Percentiles rank a stretch among this genome's conserved stretches.
These are phyloP conservation scores for Ormia ochracea DNA, from an alignment of 2,888 invertebrate species.

Conservation along the genomic window DNA sequence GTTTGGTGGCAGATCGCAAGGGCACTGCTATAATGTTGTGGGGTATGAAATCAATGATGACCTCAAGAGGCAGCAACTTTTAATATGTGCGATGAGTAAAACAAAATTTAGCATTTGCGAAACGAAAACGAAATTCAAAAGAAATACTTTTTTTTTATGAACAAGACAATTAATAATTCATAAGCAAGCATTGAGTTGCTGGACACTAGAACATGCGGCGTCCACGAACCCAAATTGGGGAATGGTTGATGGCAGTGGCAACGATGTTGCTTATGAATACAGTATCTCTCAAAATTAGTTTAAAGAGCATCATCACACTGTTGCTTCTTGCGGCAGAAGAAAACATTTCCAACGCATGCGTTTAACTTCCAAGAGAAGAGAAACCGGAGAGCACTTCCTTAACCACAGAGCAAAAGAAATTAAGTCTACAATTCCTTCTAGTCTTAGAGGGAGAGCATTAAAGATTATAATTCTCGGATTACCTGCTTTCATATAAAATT, in stretches of 20 bases:
- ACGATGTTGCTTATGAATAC: constrained; percentile 4
- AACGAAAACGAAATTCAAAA: neutral
- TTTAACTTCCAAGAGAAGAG: neutral
- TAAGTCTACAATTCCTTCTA: constrained; percentile 27
- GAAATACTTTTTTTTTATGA: neutral
- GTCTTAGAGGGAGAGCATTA: constrained; percentile 6
- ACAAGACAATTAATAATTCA: constrained; percentile 53
- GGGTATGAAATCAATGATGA: constrained; percentile 42
- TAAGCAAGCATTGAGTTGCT: constrained; percentile 40
- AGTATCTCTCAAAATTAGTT: constrained; percentile 18
- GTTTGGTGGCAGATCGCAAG: too few relatives aligned
- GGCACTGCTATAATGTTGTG: too few relatives aligned
- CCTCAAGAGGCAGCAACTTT: neutral
- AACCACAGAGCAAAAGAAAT: neutral
- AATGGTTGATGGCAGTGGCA: constrained; percentile 24
- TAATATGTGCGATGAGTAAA: neutral
- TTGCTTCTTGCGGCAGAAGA: constrained; percentile 45
- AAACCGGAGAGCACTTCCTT: neutral
- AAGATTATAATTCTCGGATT: too few relatives aligned
- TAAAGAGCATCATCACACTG: constrained; percentile 41
- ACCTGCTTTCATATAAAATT: constrained; percentile 7
- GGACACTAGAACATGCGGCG: constrained; percentile 3
- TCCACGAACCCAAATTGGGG: neutral
- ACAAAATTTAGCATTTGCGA: constrained; percentile 14
- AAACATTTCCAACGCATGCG: constrained; percentile 59